A percentile compares a stretch with the other conserved stretches of the same genome.
Conservation (phyloP, 1,140 invertebrate genomes). For the Helicoverpa zea region DNA sequence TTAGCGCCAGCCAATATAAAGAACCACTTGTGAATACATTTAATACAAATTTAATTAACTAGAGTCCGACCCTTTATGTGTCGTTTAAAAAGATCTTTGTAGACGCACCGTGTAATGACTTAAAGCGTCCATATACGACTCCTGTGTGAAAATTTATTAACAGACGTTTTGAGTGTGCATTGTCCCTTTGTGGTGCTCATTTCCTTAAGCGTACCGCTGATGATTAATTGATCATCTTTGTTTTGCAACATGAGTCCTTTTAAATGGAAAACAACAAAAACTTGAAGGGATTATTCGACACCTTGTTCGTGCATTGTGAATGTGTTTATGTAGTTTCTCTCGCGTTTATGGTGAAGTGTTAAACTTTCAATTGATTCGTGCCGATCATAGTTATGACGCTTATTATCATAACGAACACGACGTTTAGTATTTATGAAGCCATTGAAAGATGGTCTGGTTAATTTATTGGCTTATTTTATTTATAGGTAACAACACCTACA, state of each 20-base stretch:
- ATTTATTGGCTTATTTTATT: constrained; percentile 42
- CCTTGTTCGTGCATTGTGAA: constrained; percentile 51
- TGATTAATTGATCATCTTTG: constrained; percentile 72
- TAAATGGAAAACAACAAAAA: constrained; percentile 52
- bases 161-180: constrained; percentile 71
- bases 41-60: constrained; percentile 86
- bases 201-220: constrained; percentile 61
- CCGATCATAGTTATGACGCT: constrained; percentile 33
- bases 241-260: constrained; percentile 56
- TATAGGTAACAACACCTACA: constrained; percentile 14
- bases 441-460: constrained; percentile 28
- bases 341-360: constrained; percentile 44
- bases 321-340: constrained; percentile 47
- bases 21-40: constrained; percentile 70
- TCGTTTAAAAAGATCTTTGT: constrained; percentile 78
- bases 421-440: constrained; percentile 39
- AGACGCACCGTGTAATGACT: constrained; percentile 81
- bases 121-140: constrained; percentile 80
- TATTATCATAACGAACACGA: constrained; percentile 48
- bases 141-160: constrained; percentile 83
- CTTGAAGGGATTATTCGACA: constrained; percentile 53
- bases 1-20: constrained; percentile 83
- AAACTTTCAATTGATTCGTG: constrained; percentile 44
- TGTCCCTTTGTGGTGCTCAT: constrained; percentile 68
- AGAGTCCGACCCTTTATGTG: constrained; percentile 74